Conservation (phyloP, 1,140 invertebrate species). For the Saccostrea cuccullata region DNA sequence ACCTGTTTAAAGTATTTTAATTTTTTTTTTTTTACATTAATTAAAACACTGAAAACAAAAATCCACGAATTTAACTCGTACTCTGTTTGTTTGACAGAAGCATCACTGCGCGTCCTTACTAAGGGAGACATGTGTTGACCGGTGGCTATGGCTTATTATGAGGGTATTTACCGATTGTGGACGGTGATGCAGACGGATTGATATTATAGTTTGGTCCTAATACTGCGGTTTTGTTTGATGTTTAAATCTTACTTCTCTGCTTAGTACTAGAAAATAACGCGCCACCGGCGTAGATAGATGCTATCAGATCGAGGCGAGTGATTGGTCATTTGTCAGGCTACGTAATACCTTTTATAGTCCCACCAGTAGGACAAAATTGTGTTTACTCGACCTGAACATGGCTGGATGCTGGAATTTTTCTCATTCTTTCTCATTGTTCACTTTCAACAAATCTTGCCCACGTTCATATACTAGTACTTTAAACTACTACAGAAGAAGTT, state of each 20-base stretch:
- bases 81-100: too few species aligned
- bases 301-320: neutral
- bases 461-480: too few species aligned
- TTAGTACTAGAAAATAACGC: constrained; percentile 19
- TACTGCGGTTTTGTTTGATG: neutral
- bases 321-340: neutral
- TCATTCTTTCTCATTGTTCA: neutral
- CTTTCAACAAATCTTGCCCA: too few species aligned
- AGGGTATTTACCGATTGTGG: constrained; percentile 1
- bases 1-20: neutral
- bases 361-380: neutral
- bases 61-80: too few species aligned
- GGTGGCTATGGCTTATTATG: neutral
- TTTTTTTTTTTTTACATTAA: neutral
- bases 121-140: neutral
- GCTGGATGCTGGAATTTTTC: neutral
- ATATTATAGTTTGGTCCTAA: neutral
- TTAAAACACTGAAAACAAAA: neutral
- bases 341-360: constrained; percentile 18
- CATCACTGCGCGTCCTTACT: too few species aligned
- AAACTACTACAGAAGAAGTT: too few species aligned
- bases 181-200: neutral
- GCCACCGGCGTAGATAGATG: constrained; percentile 16
- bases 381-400: neutral
- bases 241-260: neutral